phyloP scores from a whole-genome alignment of 2,888 invertebrate genomes.

The Desoria tigrina region DNA sequence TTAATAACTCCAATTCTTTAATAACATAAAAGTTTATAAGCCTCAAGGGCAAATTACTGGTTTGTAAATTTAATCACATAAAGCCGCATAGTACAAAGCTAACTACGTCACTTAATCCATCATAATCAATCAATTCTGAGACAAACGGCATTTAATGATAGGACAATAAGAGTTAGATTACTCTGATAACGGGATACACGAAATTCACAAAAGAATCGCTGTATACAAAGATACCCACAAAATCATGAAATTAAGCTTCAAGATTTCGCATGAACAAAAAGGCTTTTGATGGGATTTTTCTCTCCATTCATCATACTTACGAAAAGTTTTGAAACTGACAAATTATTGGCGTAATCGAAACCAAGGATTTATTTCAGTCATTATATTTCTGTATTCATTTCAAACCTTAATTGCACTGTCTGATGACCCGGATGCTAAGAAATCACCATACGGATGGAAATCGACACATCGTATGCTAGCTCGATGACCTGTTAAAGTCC shows the following conservation, averaged over 20 bases:
- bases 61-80: too few species aligned
- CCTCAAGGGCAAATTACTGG: too few species aligned
- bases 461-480: constrained; percentile 82
- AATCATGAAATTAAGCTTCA: too few species aligned
- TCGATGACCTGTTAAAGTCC: constrained; percentile 88
- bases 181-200: constrained; percentile 6
- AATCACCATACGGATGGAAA: constrained; percentile 95
- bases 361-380: background rate
- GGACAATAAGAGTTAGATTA: constrained; percentile 27
- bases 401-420: constrained; percentile 80
- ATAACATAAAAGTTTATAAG: too few species aligned
- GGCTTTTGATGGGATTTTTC: too few species aligned
- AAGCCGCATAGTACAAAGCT: background rate
- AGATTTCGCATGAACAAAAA: too few species aligned
- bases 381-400: constrained; percentile 9
- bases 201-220: background rate
- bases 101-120: constrained; percentile 28
- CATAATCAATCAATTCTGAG: constrained; percentile 37
- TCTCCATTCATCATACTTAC: too few species aligned
- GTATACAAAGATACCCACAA: background rate
- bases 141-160: constrained; percentile 36
- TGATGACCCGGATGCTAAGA: constrained; percentile 88
- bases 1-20: too few species aligned
- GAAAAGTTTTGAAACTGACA: too few species aligned
- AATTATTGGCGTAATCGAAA: background rate